Conservation (phyloP, 1,140 invertebrate species). For the Trichoplusia ni region DNA sequence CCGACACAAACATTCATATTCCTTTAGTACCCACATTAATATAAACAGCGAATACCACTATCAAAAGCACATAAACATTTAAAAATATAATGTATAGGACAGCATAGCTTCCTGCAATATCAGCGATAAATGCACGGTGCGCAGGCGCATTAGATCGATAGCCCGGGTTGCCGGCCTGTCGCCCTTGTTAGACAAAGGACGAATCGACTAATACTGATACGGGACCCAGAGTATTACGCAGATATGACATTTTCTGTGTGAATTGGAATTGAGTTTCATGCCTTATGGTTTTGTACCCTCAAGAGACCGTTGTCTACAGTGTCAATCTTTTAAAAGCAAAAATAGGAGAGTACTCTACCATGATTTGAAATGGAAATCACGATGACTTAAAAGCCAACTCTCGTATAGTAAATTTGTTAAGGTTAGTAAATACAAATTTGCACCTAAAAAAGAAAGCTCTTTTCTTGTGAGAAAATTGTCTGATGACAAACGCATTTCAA, state of each 20-base stretch:
- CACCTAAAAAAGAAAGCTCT: no score
- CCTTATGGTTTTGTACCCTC: no score
- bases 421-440: no score
- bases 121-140: constrained; percentile 31
- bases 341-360: no score
- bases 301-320: no score
- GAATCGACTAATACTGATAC: constrained; percentile 51
- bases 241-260: constrained; percentile 28
- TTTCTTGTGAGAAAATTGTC: no score
- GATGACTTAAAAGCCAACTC: no score
- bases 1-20: no score
- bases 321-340: no score
- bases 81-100: constrained; percentile 7
- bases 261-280: not conserved
- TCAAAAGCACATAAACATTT: not conserved
- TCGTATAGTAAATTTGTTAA: no score
- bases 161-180: constrained; percentile 66
- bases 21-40: not conserved
- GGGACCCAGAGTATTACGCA: constrained; percentile 30
- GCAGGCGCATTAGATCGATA: constrained; percentile 65
- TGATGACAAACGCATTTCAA: no score
- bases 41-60: not conserved
- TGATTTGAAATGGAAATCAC: no score
- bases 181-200: constrained; percentile 78
- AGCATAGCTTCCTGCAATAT: constrained; percentile 6